Evolutionary conservation across 2,113 vertebrate genomes (phyloP).

Genomic region (Hyla sarda): DNA sequence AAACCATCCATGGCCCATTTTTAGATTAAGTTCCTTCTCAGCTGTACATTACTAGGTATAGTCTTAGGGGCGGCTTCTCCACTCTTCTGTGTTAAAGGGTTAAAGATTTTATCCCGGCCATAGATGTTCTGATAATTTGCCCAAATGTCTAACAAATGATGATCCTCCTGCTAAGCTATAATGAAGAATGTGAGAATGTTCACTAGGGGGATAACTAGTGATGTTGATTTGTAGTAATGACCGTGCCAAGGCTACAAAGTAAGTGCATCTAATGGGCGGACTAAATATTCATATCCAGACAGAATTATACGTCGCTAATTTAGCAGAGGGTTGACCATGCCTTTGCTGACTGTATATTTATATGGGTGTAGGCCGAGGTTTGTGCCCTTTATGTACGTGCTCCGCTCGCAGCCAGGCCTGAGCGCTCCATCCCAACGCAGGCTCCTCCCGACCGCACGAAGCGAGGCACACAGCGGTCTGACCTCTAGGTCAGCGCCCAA

Average conservation of each 20-base stretch:
- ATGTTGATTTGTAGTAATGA: not conserved
- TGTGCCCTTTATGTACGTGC: constrained; percentile 4
- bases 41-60: too few species aligned
- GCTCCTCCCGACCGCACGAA: constrained; percentile 59
- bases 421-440: constrained; percentile 54
- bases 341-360: not conserved
- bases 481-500: constrained; percentile 76
- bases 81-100: too few species aligned
- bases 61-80: too few species aligned
- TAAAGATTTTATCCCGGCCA: too few species aligned
- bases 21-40: too few species aligned
- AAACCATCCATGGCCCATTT: too few species aligned
- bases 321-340: not conserved
- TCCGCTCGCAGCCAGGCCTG: constrained; percentile 14
- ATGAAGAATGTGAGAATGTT: not conserved
- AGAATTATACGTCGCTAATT: not conserved
- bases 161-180: not conserved
- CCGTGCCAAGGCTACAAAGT: too few species aligned
- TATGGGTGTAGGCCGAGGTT: not conserved
- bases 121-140: too few species aligned
- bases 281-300: not conserved
- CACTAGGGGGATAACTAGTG: not conserved
- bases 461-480: constrained; percentile 69
- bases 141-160: not conserved
- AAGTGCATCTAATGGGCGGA: not conserved